phyloP scores from a whole-genome alignment of 2,797 vertebrate species.

The Anabacerthia variegaticeps region DNA sequence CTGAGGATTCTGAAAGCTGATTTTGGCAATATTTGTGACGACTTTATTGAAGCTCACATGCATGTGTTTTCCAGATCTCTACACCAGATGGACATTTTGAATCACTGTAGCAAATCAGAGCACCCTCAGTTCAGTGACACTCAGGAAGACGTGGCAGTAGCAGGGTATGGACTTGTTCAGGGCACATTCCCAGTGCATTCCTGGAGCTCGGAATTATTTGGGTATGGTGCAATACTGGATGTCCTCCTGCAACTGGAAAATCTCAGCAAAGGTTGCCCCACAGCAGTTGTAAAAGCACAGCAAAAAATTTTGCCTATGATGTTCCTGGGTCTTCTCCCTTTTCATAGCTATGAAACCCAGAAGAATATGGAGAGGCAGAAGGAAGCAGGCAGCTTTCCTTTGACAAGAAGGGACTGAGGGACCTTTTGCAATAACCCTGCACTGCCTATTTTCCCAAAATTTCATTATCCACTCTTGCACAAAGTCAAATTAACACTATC shows the following conservation, averaged over 20 bases:
- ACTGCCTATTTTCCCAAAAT: neutral
- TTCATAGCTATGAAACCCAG: neutral
- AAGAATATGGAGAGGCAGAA: neutral
- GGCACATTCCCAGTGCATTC: neutral
- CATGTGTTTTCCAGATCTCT: neutral
- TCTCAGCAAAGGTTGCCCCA: neutral
- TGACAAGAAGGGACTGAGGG: neutral
- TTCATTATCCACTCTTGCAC: neutral
- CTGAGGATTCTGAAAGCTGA: neutral
- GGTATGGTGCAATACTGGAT: neutral
- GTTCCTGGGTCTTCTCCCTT: neutral
- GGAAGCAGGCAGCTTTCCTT: neutral
- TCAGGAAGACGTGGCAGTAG: neutral
- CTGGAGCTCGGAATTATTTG: neutral
- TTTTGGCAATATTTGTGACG: neutral
- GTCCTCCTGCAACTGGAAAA: neutral
- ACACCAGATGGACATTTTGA: neutral
- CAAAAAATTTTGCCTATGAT: neutral
- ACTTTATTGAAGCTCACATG: neutral
- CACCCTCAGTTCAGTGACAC: neutral
- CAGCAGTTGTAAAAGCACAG: neutral
- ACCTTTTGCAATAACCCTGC: neutral
- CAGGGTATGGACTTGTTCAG: neutral
- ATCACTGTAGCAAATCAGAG: neutral
- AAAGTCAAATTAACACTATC: neutral